Percentiles rank a stretch among this genome's conserved stretches.
Evolutionary conservation across 2,113 vertebrate genomes (phyloP).

Genomic region (Clarias macrocephalus): DNA sequence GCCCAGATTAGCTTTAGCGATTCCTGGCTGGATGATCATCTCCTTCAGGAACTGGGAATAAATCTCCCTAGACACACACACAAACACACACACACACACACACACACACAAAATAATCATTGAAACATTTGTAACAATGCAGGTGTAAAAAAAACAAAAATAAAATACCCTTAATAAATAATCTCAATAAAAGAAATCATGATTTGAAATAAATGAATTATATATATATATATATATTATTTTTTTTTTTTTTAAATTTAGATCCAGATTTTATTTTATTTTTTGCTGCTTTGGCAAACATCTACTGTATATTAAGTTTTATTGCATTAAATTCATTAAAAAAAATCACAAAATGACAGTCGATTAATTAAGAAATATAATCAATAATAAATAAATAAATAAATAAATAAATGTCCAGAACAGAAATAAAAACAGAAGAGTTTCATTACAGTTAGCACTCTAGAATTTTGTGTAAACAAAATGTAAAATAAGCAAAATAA

Average conservation of each 20-base stretch:
- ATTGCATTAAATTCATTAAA: too few species aligned
- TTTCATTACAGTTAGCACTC: background rate
- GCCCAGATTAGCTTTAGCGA: constrained; percentile 93
- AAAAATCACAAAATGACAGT: too few species aligned
- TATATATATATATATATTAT: background rate
- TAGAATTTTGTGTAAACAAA: background rate
- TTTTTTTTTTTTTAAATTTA: too few species aligned
- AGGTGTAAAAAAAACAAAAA: background rate
- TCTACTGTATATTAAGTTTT: too few species aligned
- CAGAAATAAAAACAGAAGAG: background rate
- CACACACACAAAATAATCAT: too few species aligned
- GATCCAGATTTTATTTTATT: too few species aligned
- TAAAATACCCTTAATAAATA: background rate
- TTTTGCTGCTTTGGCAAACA: too few species aligned
- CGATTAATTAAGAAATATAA: too few species aligned
- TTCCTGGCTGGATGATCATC: constrained; percentile 98
- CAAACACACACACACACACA: background rate
- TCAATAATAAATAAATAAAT: too few species aligned
- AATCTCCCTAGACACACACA: constrained; percentile 75
- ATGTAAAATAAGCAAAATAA: background rate
- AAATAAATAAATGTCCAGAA: too few species aligned
- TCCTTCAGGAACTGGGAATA: constrained; percentile 95
- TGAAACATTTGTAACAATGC: background rate
- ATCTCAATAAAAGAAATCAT: too few species aligned
- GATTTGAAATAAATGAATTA: too few species aligned